These are phyloP conservation scores for Lacerta bilineata DNA, from an alignment of 2,797 vertebrate species.

Conservation along the genomic window DNA sequence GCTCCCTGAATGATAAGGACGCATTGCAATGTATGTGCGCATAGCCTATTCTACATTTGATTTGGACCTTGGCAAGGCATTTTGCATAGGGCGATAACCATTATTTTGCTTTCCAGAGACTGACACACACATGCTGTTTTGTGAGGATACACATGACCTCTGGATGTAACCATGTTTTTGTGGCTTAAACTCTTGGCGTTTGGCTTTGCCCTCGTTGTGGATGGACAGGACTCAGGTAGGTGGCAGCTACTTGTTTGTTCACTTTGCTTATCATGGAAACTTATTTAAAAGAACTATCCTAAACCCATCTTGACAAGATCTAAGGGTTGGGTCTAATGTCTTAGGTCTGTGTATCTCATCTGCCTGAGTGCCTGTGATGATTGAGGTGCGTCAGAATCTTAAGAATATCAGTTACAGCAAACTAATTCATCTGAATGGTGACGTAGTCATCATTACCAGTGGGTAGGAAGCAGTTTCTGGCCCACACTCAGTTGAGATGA, in stretches of 20 bases:
- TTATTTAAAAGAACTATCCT: constrained; percentile 17
- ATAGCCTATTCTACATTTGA: constrained; percentile 65
- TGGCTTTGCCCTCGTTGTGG: constrained; percentile 76
- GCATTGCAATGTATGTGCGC: constrained; percentile 78
- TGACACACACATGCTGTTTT: constrained; percentile 86
- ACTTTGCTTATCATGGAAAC: constrained; percentile 13
- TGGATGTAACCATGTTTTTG: constrained; percentile 87
- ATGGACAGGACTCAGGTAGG: constrained; percentile 76
- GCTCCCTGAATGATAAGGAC: constrained; percentile 81
- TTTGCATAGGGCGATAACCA: constrained; percentile 70
- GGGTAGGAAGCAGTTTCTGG: neutral
- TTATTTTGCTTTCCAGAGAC: constrained; percentile 79
- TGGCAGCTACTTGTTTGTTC: constrained; percentile 43
- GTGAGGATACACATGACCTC: constrained; percentile 75
- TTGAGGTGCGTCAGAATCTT: neutral
- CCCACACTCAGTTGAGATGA: neutral
- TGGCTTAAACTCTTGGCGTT: constrained; percentile 84
- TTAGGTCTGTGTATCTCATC: neutral
- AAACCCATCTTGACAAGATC: neutral
- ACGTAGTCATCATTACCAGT: neutral
- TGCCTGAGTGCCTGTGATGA: neutral
- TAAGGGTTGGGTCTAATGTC: neutral
- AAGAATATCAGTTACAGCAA: neutral
- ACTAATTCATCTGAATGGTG: neutral
- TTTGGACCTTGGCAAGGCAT: constrained; percentile 60